A percentile compares a stretch with the other conserved stretches of the same genome.
Evolutionary conservation across 2,888 invertebrate genomes (phyloP).

Genomic region (Apamea crenata): DNA sequence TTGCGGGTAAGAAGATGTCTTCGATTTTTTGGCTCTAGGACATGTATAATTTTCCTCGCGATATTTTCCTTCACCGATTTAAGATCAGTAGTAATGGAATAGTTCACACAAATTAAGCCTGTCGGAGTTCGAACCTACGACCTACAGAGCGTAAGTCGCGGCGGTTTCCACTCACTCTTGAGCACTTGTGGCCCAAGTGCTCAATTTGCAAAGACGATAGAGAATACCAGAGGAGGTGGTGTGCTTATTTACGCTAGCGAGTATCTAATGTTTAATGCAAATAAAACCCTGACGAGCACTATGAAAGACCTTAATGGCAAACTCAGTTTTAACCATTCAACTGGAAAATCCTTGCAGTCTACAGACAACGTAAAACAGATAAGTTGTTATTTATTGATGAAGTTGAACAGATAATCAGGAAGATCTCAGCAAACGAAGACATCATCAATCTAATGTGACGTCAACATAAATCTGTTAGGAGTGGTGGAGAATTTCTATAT

Average conservation of each 20-base stretch:
- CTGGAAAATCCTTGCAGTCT: slow-evolving; percentile 3
- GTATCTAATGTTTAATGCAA: neutral
- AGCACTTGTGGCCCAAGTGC: no score
- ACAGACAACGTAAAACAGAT: slow-evolving; percentile 6
- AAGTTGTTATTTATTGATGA: slow-evolving; percentile 15
- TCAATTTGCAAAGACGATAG: slow-evolving; percentile 14
- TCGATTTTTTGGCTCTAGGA: no score
- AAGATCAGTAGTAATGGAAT: no score
- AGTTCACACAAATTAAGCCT: no score
- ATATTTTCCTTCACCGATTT: no score
- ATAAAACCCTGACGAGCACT: neutral
- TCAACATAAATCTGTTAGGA: slow-evolving; percentile 24
- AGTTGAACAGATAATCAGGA: slow-evolving; percentile 15
- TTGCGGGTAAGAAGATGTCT: no score
- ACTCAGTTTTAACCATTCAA: neutral
- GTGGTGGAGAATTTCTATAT: neutral
- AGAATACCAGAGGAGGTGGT: slow-evolving; percentile 16
- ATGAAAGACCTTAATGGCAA: slow-evolving; percentile 3
- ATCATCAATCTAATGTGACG: slow-evolving; percentile 16
- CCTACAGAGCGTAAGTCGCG: no score
- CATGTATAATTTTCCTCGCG: no score
- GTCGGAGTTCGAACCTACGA: no score
- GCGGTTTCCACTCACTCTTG: no score
- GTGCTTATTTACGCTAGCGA: slow-evolving; percentile 24
- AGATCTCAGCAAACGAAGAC: slow-evolving; percentile 2